Base-by-base conservation (phyloP, 2,113 vertebrate genomes). In the Saimiri boliviensis region DNA sequence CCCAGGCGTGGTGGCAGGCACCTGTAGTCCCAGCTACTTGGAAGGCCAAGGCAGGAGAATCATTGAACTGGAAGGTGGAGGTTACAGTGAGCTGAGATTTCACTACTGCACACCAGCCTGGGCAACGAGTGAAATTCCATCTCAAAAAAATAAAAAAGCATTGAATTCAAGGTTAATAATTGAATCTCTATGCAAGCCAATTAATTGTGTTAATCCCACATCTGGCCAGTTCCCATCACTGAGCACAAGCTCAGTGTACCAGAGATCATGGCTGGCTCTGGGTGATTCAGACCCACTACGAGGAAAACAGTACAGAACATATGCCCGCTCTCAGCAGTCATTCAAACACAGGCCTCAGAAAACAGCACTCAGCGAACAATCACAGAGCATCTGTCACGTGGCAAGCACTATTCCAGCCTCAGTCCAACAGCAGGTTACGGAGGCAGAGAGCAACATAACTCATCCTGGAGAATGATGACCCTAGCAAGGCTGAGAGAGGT, bases 141-240 rank as follows among this genome's bases (percentile, higher is more conserved):
- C 60, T 63, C 11, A 14, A 63, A 63, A 63, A 30, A 56, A 54
- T n/a, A 13, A 63, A 56, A 58, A 58, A 56, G 47, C 68, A 23
- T 27, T 92, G 49, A 94, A 60, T 66, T 79, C 35, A 52, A 94
- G 52, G n/a, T 74, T 63, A 88, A 73, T 88, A 19, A 92, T 23
- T 91, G 76, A 73, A 81, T 86, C 63, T 40, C 58, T 82, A 27
- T 35, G 76, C 85, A 37, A 47, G n/a, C 56, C 79, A 90, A 92
- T 96, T 82, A 63, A 77, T 66, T 93, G 47, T 74, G 4, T 86
- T 68, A 74, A 79, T 88, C 73, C 71, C 52, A 87, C 27, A 95
- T 49, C 81, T 37, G 9, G 66, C 66, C 85, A 27, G 32, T 73
- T 56, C 37, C 68, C 6, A 45, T 45, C n/a, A 16, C 56, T 14